These are phyloP conservation scores for Bicyclus anynana DNA, from an alignment of 1,140 invertebrate genomes.

Conservation along the genomic window DNA sequence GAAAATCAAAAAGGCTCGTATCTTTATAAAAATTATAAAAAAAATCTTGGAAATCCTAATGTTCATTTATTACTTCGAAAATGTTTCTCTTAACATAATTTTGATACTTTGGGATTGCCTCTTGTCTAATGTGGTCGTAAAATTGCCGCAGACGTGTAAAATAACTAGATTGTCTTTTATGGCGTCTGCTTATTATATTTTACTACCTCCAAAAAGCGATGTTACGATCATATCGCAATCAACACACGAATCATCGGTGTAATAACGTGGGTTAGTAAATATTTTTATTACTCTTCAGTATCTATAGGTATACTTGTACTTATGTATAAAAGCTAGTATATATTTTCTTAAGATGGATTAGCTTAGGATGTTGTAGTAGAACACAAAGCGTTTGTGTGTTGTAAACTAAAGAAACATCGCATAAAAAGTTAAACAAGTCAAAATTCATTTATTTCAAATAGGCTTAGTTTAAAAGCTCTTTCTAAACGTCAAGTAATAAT, in stretches of 20 bases:
- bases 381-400: too few relatives aligned
- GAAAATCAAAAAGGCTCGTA: too few relatives aligned
- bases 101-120: conserved; percentile 8
- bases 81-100: background rate
- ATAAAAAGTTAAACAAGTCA: too few relatives aligned
- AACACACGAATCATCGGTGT: background rate
- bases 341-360: too few relatives aligned
- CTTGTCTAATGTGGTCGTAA: conserved; percentile 16
- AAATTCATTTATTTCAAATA: too few relatives aligned
- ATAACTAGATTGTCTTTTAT: conserved; percentile 12
- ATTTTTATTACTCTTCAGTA: background rate
- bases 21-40: too few relatives aligned
- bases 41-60: background rate
- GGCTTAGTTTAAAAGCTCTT: too few relatives aligned
- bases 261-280: background rate
- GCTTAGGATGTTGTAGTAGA: too few relatives aligned
- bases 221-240: background rate
- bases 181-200: conserved; percentile 10
- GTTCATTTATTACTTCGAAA: background rate
- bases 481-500: too few relatives aligned
- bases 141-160: conserved; percentile 5
- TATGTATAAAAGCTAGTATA: too few relatives aligned
- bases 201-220: conserved; percentile 1
- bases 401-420: too few relatives aligned
- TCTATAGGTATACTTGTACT: background rate